Evolutionary conservation across 30 jellyfish, hydroid and myxozoan species (phyloP).

Genomic region (Rhopilema esculentum): DNA sequence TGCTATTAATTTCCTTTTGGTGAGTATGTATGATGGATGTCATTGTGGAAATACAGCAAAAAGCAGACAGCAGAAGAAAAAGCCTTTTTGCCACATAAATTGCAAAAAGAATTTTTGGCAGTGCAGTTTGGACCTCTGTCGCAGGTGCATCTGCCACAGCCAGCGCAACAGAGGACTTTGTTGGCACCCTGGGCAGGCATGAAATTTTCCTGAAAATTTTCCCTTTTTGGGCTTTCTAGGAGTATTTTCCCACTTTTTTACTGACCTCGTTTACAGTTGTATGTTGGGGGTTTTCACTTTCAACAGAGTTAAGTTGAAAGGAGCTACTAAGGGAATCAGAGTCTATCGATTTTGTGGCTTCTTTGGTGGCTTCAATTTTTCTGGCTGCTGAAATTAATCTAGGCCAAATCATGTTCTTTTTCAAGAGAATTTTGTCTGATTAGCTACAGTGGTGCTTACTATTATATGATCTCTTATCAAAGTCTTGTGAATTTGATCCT

Average conservation of each 20-base stretch:
- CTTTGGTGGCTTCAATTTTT: constrained; percentile 15
- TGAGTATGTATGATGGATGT: neutral
- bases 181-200: constrained; percentile 5
- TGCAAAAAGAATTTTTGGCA: constrained; percentile 16
- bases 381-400: neutral
- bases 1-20: neutral
- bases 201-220: neutral
- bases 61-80: constrained; percentile 1
- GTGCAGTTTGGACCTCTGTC: constrained; percentile 17
- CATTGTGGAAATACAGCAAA: neutral
- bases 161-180: constrained; percentile 23
- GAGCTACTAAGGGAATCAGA: neutral
- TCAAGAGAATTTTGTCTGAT: neutral
- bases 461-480: constrained; percentile 9
- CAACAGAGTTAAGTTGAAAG: neutral
- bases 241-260: constrained; percentile 8
- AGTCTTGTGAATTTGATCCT: neutral
- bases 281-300: neutral
- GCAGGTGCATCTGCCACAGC: constrained; percentile 21
- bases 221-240: neutral
- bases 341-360: constrained; percentile 27
- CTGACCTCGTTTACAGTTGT: neutral
- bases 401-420: constrained; percentile 19
- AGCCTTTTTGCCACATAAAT: constrained; percentile 16
- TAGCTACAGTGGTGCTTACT: neutral